These are phyloP conservation scores for Neodiprion lecontei DNA, from an alignment of 1,140 invertebrate species.

Conservation along the genomic window DNA sequence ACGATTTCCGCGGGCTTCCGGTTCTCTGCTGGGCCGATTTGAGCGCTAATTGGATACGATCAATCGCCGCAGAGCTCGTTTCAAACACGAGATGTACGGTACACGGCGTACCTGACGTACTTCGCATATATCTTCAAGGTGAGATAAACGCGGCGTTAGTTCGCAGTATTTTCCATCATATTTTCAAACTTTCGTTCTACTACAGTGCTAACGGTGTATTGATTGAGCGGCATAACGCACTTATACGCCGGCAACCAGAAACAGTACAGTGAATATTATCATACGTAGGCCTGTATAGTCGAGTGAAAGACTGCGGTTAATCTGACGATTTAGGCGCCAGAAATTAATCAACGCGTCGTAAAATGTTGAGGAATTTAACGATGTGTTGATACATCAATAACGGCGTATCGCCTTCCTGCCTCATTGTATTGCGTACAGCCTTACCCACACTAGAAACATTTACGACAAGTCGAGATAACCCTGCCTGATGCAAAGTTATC, in stretches of 20 bases:
- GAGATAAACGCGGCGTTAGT: constrained; percentile 30
- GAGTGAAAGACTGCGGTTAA: neutral
- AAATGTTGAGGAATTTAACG: constrained; percentile 37
- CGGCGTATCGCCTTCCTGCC: constrained; percentile 20
- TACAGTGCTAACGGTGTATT: constrained; percentile 18
- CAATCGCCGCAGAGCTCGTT: constrained; percentile 75
- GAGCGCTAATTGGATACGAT: constrained; percentile 75
- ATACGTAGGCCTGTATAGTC: too few species aligned
- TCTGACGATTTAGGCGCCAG: constrained; percentile 31
- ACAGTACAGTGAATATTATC: neutral
- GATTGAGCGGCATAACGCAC: constrained; percentile 33
- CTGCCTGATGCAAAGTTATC: constrained; percentile 42
- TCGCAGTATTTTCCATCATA: neutral
- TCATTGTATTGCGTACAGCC: constrained; percentile 8
- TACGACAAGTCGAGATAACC: constrained; percentile 43
- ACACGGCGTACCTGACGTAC: constrained; percentile 74
- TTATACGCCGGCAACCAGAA: constrained; percentile 14
- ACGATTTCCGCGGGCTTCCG: constrained; percentile 81
- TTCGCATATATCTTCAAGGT: constrained; percentile 83
- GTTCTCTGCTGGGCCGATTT: constrained; percentile 79
- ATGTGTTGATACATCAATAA: constrained; percentile 37
- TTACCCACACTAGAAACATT: constrained; percentile 37
- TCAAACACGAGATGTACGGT: constrained; percentile 79
- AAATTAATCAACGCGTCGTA: constrained; percentile 30
- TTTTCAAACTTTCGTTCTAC: constrained; percentile 8